Evolutionary conservation across 2,113 vertebrate genomes (phyloP), one percentile per base, ranked within the genome.

Genomic region (Colinus virginianus): DNA sequence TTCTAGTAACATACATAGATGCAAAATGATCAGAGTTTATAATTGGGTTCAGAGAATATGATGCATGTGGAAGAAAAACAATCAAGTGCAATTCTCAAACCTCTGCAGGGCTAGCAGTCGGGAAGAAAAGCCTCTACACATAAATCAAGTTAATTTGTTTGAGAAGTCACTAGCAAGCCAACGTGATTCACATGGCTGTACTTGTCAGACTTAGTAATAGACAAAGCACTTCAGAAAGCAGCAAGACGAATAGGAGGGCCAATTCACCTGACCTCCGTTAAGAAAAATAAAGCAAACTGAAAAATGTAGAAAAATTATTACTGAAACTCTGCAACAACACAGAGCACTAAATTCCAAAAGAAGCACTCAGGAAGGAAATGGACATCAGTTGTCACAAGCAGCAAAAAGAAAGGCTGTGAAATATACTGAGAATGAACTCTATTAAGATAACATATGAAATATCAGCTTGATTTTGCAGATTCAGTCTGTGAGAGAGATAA

Each of bases 131-230:
- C 78, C 58, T 88, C 74, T 49, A 43, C 45, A 78, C 45, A 94
- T 78, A 72, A 66, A 93, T 92, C 92, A 95, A 66, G 62, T 88
- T 88, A 90, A 94, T 90, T 87, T 95, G 62, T 84, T 74, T 93
- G 71, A 82, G 63, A 89, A 93, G 68, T 62, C 68, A 91, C 78
- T 70, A 59, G 76, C 72, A 96, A 92, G 81, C 18, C 5, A 59
- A 46, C 9, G 17, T 25, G 70, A 93, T 90, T 87, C 84, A 90
- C 74, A 84, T 10, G 83, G 72, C 53, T 66, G 45, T 82, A 84
- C 70, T 72, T 93, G 94, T 88, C 94, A 95, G 42, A 55, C 7
- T 8, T 6, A 62, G 53, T 61, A 90, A 76, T 36, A 88, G 58
- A 90, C 42, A 88, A 94, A 87, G 53, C 87, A 84, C 58, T 90